Evolutionary conservation across 2,113 vertebrate species (phyloP).

Genomic region (human (Homo sapiens)): DNA sequence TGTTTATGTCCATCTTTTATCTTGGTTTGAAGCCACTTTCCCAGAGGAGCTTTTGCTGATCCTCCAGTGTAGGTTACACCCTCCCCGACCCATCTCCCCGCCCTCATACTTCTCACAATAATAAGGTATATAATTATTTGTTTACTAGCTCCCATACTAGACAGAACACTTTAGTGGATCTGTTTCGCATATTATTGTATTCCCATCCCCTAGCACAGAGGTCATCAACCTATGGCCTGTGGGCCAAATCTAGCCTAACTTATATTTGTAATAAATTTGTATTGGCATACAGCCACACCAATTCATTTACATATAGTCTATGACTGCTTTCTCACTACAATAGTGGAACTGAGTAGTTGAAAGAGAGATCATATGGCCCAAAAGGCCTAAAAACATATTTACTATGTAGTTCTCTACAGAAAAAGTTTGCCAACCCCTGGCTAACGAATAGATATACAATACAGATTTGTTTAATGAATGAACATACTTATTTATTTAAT

Average conservation of each 20-base stretch:
- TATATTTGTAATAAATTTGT: neutral
- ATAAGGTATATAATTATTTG: neutral
- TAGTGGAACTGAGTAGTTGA: neutral
- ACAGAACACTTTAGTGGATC: neutral
- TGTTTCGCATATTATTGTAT: neutral
- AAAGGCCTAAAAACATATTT: conserved; percentile 1
- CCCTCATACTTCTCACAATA: neutral
- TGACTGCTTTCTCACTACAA: neutral
- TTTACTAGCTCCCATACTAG: neutral
- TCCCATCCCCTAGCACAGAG: neutral
- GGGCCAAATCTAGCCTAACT: neutral
- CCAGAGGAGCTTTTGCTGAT: neutral
- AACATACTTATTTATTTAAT: neutral
- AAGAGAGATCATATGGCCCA: neutral
- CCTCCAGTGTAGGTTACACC: neutral
- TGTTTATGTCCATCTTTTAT: neutral
- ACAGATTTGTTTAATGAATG: conserved; percentile 19
- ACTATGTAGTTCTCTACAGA: neutral
- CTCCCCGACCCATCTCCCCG: rapidly evolving
- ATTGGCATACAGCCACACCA: neutral
- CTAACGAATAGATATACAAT: neutral
- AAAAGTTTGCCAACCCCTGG: neutral
- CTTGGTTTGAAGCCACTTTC: neutral
- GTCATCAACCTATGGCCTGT: neutral
- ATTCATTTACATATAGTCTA: neutral